Conservation (phyloP, 2,888 invertebrate species). For the Philereme transversata region DNA sequence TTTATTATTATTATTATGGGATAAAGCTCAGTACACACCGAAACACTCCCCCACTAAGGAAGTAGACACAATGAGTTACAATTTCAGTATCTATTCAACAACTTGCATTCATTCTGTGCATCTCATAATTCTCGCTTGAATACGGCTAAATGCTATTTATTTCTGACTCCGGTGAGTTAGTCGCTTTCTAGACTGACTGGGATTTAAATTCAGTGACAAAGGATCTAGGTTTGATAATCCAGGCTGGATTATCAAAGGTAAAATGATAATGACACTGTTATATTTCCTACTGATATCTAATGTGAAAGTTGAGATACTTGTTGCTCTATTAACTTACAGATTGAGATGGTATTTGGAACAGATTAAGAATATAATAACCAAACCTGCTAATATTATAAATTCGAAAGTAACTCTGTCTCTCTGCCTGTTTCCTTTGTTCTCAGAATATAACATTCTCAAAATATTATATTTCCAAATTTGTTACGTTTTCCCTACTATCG, state of each 20-base stretch:
- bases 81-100: constrained; percentile 21
- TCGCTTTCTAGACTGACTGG: constrained; percentile 25
- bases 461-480: too few relatives aligned
- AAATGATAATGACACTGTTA: not conserved
- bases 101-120: constrained; percentile 9
- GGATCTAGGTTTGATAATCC: constrained; percentile 17
- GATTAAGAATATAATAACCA: too few relatives aligned
- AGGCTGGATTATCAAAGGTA: constrained; percentile 13
- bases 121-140: constrained; percentile 32
- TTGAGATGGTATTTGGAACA: too few relatives aligned
- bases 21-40: not conserved
- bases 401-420: too few relatives aligned
- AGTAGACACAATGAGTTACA: constrained; percentile 33
- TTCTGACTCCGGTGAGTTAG: constrained; percentile 31
- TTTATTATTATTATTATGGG: too few relatives aligned
- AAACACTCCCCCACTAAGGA: constrained; percentile 18
- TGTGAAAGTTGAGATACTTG: too few relatives aligned
- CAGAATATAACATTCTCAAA: too few relatives aligned
- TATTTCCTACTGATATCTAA: not conserved
- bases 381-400: too few relatives aligned
- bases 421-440: too few relatives aligned
- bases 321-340: too few relatives aligned
- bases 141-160: constrained; percentile 35
- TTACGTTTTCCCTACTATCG: too few relatives aligned
- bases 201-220: constrained; percentile 28